Evolutionary conservation across 2,797 vertebrate genomes (phyloP).

Genomic region (Pseudotriccus pelzelni): DNA sequence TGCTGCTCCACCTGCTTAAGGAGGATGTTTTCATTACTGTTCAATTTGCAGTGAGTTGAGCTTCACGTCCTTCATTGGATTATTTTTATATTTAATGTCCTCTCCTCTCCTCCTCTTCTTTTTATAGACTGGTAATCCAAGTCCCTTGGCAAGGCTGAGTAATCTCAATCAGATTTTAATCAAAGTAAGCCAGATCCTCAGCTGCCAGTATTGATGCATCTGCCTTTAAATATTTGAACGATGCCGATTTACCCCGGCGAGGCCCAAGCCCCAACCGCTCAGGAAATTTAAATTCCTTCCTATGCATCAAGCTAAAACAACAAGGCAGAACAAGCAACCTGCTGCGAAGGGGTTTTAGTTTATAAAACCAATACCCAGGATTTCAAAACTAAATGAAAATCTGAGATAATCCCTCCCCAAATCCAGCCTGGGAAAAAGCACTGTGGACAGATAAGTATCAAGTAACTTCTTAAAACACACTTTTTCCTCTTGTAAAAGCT

Average conservation of each 20-base stretch:
- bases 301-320: constrained; percentile 53
- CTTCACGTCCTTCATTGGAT: constrained; percentile 43
- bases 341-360: constrained; percentile 34
- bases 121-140: constrained; percentile 68
- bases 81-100: constrained; percentile 61
- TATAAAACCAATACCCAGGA: constrained; percentile 59
- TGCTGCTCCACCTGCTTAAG: constrained; percentile 6
- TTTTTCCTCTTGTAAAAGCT: constrained; percentile 43
- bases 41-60: constrained; percentile 34
- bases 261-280: neutral
- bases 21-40: constrained; percentile 38
- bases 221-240: constrained; percentile 65
- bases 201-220: constrained; percentile 54
- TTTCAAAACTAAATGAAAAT: constrained; percentile 66
- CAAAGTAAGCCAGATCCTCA: constrained; percentile 56
- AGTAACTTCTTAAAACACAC: constrained; percentile 48
- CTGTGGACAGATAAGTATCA: constrained; percentile 56
- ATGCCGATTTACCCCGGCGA: neutral
- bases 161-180: constrained; percentile 69
- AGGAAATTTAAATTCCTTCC: constrained; percentile 52
- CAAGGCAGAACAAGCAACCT: constrained; percentile 52
- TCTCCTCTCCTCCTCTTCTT: constrained; percentile 47
- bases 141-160: constrained; percentile 51
- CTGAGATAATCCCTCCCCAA: constrained; percentile 65
- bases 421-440: constrained; percentile 59